Conservation (phyloP, 2,113 vertebrate genomes). For the Eclectus roratus region DNA sequence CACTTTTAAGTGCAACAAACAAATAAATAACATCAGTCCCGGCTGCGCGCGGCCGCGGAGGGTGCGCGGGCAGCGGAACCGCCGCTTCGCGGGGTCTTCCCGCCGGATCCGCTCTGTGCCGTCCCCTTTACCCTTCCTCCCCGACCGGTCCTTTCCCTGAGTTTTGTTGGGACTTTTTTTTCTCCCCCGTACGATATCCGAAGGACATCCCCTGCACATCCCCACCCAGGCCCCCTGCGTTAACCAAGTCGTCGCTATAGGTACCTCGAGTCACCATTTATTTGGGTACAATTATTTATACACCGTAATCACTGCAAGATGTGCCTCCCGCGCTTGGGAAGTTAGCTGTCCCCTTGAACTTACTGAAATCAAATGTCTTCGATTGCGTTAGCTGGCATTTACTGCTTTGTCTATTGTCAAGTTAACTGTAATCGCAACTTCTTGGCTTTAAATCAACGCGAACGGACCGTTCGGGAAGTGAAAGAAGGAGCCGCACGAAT, state of each 20-base stretch:
- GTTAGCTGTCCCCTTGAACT: slow-evolving; percentile 30
- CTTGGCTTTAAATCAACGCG: slow-evolving; percentile 21
- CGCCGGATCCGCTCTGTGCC: background rate
- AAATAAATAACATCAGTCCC: slow-evolving; percentile 32
- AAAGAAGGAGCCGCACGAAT: background rate
- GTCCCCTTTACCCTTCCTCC: background rate
- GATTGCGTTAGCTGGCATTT: slow-evolving; percentile 41
- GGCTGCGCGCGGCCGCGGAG: background rate
- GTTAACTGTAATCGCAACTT: slow-evolving; percentile 41
- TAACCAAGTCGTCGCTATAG: background rate
- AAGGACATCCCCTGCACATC: background rate
- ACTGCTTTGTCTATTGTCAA: slow-evolving; percentile 34
- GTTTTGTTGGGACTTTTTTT: background rate
- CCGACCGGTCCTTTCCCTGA: background rate
- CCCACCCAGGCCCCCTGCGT: background rate
- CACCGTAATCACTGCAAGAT: slow-evolving; percentile 37
- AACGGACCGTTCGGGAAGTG: background rate
- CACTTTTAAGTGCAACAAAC: slow-evolving; percentile 49
- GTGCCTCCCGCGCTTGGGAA: slow-evolving; percentile 5
- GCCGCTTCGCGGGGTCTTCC: background rate
- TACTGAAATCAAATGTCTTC: slow-evolving; percentile 35
- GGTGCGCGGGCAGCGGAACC: background rate
- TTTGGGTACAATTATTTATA: slow-evolving; percentile 34
- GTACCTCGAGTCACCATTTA: slow-evolving; percentile 1
- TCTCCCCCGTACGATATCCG: background rate